phyloP scores from a whole-genome alignment of 92 coral and sea anemone species.

The Palythoa grandis region DNA sequence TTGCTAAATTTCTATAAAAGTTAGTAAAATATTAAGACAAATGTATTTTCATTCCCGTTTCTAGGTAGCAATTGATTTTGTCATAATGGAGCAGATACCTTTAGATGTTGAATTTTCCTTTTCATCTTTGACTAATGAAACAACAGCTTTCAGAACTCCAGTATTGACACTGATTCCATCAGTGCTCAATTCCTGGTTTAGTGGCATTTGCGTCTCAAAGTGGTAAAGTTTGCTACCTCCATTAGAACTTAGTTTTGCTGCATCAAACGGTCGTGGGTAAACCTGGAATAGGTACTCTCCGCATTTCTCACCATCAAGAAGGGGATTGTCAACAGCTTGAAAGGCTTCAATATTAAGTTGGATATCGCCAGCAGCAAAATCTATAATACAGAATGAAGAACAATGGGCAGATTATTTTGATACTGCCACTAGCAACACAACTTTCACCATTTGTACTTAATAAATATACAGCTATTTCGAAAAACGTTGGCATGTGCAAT shows the following conservation, averaged over 20 bases:
- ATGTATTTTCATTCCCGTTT: background rate
- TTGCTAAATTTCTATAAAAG: too few relatives aligned
- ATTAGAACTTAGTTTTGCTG: background rate
- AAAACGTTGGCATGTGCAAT: too few relatives aligned
- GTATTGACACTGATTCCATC: constrained; percentile 29
- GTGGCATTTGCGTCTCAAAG: constrained; percentile 34
- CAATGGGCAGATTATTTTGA: background rate
- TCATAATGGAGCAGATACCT: background rate
- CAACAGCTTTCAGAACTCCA: constrained; percentile 18
- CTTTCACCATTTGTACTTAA: background rate
- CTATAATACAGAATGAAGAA: constrained; percentile 16
- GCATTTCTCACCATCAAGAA: constrained; percentile 20
- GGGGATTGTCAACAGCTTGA: constrained; percentile 19
- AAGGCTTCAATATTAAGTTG: constrained; percentile 29
- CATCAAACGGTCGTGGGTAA: constrained; percentile 37
- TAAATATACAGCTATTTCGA: too few relatives aligned
- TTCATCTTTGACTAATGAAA: constrained; percentile 23
- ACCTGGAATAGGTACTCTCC: constrained; percentile 20
- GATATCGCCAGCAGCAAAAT: constrained; percentile 20
- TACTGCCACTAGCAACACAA: background rate
- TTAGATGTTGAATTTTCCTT: constrained; percentile 4
- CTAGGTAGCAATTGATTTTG: background rate
- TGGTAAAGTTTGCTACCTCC: constrained; percentile 7
- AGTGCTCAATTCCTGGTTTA: constrained; percentile 1
- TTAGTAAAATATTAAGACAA: background rate